These are phyloP conservation scores for Nyctalus aviator DNA, from an alignment of 2,797 vertebrate species.

Conservation along the genomic window DNA sequence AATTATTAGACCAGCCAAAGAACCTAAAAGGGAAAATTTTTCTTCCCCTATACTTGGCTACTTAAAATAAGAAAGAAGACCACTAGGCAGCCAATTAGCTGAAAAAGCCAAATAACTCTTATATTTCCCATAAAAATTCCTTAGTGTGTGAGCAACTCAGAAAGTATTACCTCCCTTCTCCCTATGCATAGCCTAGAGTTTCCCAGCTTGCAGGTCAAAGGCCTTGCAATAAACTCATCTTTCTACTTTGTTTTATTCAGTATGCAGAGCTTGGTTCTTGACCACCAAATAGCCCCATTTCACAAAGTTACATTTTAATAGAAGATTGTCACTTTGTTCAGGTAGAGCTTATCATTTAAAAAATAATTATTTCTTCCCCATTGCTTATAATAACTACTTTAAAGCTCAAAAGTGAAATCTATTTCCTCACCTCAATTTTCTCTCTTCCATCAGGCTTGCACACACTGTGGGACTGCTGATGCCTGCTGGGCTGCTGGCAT, in stretches of 20 bases:
- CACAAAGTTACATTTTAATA: slow-evolving; percentile 73
- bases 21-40: not conserved
- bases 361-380: slow-evolving; percentile 81
- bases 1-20: not conserved
- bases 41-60: not conserved
- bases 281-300: slow-evolving; percentile 60
- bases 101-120: not conserved
- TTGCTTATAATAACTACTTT: slow-evolving; percentile 81
- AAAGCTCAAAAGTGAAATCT: slow-evolving; percentile 76
- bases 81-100: not conserved
- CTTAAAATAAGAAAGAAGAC: not conserved
- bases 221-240: not conserved
- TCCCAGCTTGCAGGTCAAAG: not conserved
- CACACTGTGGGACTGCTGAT: slow-evolving; percentile 30
- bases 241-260: not conserved
- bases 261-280: not conserved
- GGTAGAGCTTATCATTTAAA: slow-evolving; percentile 77
- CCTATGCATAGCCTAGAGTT: not conserved
- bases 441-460: slow-evolving; percentile 61
- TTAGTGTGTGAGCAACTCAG: not conserved
- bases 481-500: slow-evolving; percentile 63
- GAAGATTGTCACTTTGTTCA: slow-evolving; percentile 74
- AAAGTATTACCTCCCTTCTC: not conserved
- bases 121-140: not conserved
- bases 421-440: slow-evolving; percentile 81